phyloP scores from a whole-genome alignment of 2,888 invertebrate species.

The Syritta pipiens region DNA sequence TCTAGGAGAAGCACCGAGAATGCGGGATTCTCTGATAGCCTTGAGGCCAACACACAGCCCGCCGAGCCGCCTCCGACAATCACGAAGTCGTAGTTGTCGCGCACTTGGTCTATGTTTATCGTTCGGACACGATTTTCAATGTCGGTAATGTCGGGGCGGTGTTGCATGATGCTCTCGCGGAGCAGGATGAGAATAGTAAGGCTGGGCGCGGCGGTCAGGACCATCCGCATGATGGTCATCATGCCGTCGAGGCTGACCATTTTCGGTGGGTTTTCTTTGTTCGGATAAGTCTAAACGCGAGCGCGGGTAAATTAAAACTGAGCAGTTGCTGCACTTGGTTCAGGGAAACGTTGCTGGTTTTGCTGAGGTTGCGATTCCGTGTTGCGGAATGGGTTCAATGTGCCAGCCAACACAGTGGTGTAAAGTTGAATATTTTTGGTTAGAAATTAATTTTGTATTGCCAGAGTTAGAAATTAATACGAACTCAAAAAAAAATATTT shows the following conservation, averaged over 20 bases:
- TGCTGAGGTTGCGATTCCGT: constrained; percentile 18
- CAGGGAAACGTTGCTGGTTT: not conserved
- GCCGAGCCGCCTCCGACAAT: constrained; percentile 91
- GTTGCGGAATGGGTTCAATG: constrained; percentile 20
- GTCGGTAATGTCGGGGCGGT: constrained; percentile 87
- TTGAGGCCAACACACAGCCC: constrained; percentile 88
- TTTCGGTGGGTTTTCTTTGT: not conserved
- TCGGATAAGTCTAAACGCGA: constrained; percentile 9
- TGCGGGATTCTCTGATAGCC: constrained; percentile 86
- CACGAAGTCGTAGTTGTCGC: constrained; percentile 87
- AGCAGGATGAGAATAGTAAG: constrained; percentile 84
- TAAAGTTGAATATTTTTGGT: too few species aligned
- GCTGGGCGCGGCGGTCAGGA: constrained; percentile 83
- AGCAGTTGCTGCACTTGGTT: constrained; percentile 76
- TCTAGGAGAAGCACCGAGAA: constrained; percentile 89
- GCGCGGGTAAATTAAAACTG: constrained; percentile 20
- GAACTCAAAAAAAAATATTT: too few species aligned
- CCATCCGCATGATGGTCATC: constrained; percentile 83
- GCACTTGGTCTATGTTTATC: constrained; percentile 80
- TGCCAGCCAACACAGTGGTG: not conserved
- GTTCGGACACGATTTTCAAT: constrained; percentile 82
- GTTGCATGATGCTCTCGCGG: constrained; percentile 83
- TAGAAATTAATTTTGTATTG: too few species aligned
- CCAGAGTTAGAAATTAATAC: too few species aligned
- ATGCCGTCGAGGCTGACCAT: constrained; percentile 73